A percentile compares a stretch with the other conserved stretches of the same genome.
phyloP scores from a whole-genome alignment of 1,140 invertebrate species.

The Daktulosphaira vitifoliae region DNA sequence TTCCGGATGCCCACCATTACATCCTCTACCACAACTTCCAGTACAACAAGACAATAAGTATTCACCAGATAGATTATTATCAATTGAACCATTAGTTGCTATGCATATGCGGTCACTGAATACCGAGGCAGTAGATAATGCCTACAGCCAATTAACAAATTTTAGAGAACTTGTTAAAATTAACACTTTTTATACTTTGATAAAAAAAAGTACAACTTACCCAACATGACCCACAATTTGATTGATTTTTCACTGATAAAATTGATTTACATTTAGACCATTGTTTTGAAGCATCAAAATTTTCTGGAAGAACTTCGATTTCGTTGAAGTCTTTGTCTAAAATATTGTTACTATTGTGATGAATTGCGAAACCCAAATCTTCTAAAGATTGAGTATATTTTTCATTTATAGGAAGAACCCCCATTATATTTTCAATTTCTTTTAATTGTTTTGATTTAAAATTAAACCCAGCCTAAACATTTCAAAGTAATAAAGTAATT shows the following conservation, averaged over 20 bases:
- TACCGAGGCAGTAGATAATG: constrained; percentile 53
- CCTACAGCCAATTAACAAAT: constrained; percentile 44
- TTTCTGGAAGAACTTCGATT: constrained; percentile 51
- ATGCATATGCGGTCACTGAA: constrained; percentile 65
- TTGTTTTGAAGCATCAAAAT: constrained; percentile 66
- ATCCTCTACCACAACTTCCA: constrained; percentile 55
- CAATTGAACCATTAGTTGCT: constrained; percentile 47
- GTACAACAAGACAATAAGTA: constrained; percentile 60
- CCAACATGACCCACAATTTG: constrained; percentile 63
- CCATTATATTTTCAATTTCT: neutral
- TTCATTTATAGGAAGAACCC: neutral
- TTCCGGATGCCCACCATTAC: constrained; percentile 53
- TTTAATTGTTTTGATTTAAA: neutral
- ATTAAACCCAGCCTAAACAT: constrained; percentile 7
- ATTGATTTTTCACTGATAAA: constrained; percentile 66
- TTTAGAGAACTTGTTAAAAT: too few relatives aligned
- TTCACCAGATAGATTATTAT: constrained; percentile 53
- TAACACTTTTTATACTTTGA: too few relatives aligned
- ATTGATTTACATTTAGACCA: constrained; percentile 79
- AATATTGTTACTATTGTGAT: too few relatives aligned
- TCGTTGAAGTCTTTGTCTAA: too few relatives aligned
- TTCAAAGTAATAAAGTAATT: too few relatives aligned
- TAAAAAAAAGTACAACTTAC: too few relatives aligned
- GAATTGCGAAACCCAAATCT: too few relatives aligned
- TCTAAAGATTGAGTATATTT: too few relatives aligned